Percentiles rank a stretch among this genome's conserved stretches.
Evolutionary conservation across 2,888 invertebrate species (phyloP).

Genomic region (Rhimphoctona megacephalus): DNA sequence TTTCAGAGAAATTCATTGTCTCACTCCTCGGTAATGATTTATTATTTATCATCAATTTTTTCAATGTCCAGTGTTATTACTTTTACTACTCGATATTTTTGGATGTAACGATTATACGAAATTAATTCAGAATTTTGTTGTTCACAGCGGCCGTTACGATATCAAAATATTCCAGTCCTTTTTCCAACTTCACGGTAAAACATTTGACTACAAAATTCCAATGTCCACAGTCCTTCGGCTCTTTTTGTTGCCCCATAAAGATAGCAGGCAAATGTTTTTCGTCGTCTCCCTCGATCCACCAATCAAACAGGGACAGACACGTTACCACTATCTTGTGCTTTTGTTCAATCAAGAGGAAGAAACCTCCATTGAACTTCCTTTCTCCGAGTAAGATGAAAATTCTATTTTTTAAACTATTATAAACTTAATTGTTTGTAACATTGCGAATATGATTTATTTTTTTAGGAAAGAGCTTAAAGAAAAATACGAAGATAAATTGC

Average conservation of each 20-base stretch:
- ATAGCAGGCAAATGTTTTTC: slow-evolving; percentile 99
- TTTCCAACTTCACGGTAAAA: slow-evolving; percentile 98
- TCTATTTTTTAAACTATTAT: not conserved
- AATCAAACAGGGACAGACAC: slow-evolving; percentile 99
- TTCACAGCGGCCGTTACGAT: slow-evolving; percentile 95
- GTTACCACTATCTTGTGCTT: slow-evolving; percentile 98
- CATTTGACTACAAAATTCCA: slow-evolving; percentile 99
- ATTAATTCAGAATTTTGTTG: not conserved
- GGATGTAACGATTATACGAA: not conserved
- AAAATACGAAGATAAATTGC: slow-evolving; percentile 96
- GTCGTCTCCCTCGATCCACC: slow-evolving; percentile 98
- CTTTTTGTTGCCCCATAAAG: slow-evolving; percentile 98
- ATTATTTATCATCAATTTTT: slow-evolving; percentile 15
- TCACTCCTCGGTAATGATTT: slow-evolving; percentile 94
- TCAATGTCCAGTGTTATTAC: not conserved
- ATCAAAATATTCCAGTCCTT: slow-evolving; percentile 97
- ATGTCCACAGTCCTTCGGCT: slow-evolving; percentile 97
- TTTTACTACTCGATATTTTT: not conserved
- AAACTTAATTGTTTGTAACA: not conserved
- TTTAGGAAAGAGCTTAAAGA: slow-evolving; percentile 94
- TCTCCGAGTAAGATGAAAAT: slow-evolving; percentile 91
- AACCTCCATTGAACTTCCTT: slow-evolving; percentile 94
- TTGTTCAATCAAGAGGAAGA: slow-evolving; percentile 98
- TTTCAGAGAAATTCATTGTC: slow-evolving; percentile 98
- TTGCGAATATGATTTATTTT: not conserved